Conservation (phyloP, 2,888 invertebrate species). For the Mimachlamys varia region DNA sequence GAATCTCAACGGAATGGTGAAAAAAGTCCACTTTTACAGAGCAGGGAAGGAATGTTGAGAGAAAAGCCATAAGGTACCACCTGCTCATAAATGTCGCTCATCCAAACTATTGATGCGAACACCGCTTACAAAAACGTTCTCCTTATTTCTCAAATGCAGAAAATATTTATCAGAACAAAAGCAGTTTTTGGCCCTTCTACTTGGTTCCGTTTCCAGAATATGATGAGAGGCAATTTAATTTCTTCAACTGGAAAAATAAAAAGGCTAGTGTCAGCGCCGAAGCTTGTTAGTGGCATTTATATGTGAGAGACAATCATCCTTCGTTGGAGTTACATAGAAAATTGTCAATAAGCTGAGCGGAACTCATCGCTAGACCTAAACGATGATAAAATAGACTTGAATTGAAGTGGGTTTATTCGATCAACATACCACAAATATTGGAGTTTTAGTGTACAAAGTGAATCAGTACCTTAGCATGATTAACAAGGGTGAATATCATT, state of each 20-base stretch:
- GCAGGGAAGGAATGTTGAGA: background rate
- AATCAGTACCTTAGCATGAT: background rate
- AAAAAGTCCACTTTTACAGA: background rate
- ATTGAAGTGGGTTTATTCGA: too few species aligned
- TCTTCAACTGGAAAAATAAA: background rate
- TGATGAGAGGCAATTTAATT: background rate
- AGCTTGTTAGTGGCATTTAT: background rate
- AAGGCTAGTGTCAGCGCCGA: background rate
- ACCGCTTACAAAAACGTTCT: background rate
- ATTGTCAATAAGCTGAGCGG: background rate
- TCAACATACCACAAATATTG: too few species aligned
- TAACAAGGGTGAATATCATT: background rate
- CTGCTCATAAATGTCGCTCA: conserved; percentile 17
- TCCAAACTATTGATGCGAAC: background rate
- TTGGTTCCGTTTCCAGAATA: background rate
- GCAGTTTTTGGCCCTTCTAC: background rate
- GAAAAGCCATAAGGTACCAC: background rate
- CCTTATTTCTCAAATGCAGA: background rate
- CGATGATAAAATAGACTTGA: background rate
- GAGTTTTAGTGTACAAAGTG: background rate
- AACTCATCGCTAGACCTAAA: background rate
- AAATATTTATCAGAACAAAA: background rate
- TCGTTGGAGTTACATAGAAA: background rate
- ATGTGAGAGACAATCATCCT: background rate
- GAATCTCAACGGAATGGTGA: background rate